Conservation (phyloP, 2,113 vertebrate species). For the Apistogramma diplotaenia region DNA sequence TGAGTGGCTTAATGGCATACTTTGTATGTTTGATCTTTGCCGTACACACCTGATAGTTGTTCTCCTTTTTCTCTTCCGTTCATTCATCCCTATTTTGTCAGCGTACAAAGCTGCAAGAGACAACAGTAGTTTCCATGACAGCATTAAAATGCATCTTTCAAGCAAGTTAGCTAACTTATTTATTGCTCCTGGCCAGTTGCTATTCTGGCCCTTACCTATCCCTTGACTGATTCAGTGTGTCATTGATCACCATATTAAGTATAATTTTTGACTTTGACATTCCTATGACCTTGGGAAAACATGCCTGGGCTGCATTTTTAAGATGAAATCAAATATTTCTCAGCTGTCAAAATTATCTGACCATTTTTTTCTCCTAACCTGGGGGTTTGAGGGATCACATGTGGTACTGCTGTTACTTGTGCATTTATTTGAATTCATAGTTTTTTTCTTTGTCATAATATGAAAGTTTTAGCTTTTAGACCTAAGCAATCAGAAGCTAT, state of each 20-base stretch:
- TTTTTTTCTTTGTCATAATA: not conserved
- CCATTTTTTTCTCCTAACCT: not conserved
- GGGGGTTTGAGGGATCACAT: not conserved
- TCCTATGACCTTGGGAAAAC: not conserved
- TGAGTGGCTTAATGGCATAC: not conserved
- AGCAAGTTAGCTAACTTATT: not conserved
- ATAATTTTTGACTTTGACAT: not conserved
- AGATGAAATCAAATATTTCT: not conserved
- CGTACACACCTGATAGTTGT: conserved; percentile 92
- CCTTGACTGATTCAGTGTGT: not conserved
- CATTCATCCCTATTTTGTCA: conserved; percentile 93
- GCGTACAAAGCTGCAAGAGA: conserved; percentile 86
- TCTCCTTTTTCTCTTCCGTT: conserved; percentile 93
- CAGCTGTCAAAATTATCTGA: not conserved
- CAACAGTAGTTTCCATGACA: not conserved
- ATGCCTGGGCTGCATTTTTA: not conserved
- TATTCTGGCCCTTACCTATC: not conserved
- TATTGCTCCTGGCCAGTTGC: not conserved
- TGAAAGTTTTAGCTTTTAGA: not conserved
- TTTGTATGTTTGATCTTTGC: not conserved
- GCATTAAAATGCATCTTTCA: not conserved
- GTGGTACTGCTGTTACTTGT: not conserved
- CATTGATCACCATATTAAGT: not conserved
- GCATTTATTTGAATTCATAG: not conserved
- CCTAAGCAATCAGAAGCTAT: not conserved